These are phyloP conservation scores for Trichacis sp. DNA, from an alignment of 2,888 invertebrate genomes.

Conservation along the genomic window DNA sequence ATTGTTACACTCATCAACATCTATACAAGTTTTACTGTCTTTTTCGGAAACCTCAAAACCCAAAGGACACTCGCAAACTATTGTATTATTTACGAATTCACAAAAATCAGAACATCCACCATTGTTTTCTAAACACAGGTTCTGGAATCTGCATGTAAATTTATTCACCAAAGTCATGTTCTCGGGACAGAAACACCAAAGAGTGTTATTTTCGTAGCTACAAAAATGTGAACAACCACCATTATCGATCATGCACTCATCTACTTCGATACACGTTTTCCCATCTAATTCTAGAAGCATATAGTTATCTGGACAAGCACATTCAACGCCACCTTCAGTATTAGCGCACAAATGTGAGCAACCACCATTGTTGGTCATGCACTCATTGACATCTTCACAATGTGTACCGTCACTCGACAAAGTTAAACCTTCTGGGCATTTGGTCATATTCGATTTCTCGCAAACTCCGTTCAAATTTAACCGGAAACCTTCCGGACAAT, in stretches of 20 bases:
- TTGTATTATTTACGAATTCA: conserved; percentile 50
- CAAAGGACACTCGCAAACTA: conserved; percentile 71
- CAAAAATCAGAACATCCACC: conserved; percentile 71
- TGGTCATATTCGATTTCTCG: conserved; percentile 64
- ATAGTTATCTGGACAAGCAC: conserved; percentile 69
- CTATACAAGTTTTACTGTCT: conserved; percentile 65
- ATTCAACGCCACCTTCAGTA: conserved; percentile 62
- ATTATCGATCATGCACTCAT: conserved; percentile 71
- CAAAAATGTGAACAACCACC: conserved; percentile 73
- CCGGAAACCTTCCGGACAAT: conserved; percentile 67
- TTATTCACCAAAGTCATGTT: conserved; percentile 60
- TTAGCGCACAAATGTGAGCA: conserved; percentile 70
- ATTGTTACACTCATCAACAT: conserved; percentile 66
- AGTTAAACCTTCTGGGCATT: conserved; percentile 72
- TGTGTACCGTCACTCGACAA: conserved; percentile 57
- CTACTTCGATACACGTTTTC: conserved; percentile 69
- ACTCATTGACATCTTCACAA: conserved; percentile 63
- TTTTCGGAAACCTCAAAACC: conserved; percentile 69
- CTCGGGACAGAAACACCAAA: conserved; percentile 70
- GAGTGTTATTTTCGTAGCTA: conserved; percentile 70
- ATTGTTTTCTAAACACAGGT: conserved; percentile 69
- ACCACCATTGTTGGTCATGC: conserved; percentile 71
- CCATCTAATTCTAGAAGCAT: conserved; percentile 66
- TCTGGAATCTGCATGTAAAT: conserved; percentile 68
- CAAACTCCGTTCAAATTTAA: conserved; percentile 65